Evolutionary conservation across 2,888 invertebrate genomes (phyloP).

Genomic region (Philereme transversata): DNA sequence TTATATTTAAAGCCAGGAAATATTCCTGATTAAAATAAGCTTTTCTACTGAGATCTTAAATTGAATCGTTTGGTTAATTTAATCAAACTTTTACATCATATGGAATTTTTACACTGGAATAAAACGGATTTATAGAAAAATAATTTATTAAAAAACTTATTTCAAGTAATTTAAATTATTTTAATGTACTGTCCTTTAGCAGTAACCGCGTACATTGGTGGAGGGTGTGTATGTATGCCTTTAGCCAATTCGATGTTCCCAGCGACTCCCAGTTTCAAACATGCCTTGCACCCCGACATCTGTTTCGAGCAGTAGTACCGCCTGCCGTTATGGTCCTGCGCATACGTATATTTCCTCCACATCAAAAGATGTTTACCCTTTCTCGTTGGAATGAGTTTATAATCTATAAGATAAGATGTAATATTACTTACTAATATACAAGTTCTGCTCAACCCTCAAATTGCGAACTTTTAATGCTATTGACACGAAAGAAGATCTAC

Average conservation of each 20-base stretch:
- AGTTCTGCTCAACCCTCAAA: too few species aligned
- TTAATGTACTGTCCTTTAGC: constrained; percentile 8
- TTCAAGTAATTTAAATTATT: neutral
- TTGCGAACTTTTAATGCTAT: too few species aligned
- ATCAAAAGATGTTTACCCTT: constrained; percentile 22
- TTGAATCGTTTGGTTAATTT: too few species aligned
- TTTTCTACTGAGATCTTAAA: too few species aligned
- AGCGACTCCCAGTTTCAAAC: constrained; percentile 9
- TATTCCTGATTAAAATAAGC: too few species aligned
- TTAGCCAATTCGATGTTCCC: constrained; percentile 12
- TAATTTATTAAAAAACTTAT: too few species aligned
- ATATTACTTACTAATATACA: too few species aligned
- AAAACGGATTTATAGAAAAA: too few species aligned
- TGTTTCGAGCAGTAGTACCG: constrained; percentile 42
- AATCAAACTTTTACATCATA: too few species aligned
- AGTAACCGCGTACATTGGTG: constrained; percentile 9
- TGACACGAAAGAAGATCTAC: neutral
- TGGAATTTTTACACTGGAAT: too few species aligned
- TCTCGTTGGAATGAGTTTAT: neutral
- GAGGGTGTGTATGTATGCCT: constrained; percentile 14
- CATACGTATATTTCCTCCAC: constrained; percentile 44
- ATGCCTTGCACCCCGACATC: constrained; percentile 3
- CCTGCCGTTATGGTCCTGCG: constrained; percentile 37
- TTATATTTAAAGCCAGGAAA: too few species aligned
- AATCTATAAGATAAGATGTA: neutral